Evolutionary conservation across 2,888 invertebrate genomes (phyloP).

Genomic region (Cheilosia impressa): DNA sequence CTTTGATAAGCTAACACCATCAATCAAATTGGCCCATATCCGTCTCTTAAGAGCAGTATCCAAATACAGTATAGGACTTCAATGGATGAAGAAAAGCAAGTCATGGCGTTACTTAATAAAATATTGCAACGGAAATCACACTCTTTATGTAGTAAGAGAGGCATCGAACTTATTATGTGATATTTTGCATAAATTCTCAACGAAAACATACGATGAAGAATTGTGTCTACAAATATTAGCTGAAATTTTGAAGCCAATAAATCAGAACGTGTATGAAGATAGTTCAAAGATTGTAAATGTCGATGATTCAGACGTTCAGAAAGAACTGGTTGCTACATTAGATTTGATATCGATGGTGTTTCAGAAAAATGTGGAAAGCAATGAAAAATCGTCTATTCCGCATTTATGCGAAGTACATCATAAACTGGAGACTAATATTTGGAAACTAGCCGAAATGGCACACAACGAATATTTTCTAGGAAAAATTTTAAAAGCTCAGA

Average conservation of each 20-base stretch:
- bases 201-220: conserved; percentile 83
- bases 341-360: conserved; percentile 85
- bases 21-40: conserved; percentile 88
- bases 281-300: conserved; percentile 82
- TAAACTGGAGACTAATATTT: conserved; percentile 80
- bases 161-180: conserved; percentile 87
- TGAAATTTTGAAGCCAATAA: conserved; percentile 86
- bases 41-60: conserved; percentile 86
- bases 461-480: conserved; percentile 80
- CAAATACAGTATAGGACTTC: conserved; percentile 87
- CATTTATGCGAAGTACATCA: conserved; percentile 81
- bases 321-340: conserved; percentile 85
- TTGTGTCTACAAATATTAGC: conserved; percentile 85
- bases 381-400: conserved; percentile 81
- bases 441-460: conserved; percentile 82
- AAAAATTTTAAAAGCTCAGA: conserved; percentile 79
- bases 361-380: conserved; percentile 84
- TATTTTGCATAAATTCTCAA: conserved; percentile 85
- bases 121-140: conserved; percentile 87
- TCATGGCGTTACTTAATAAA: conserved; percentile 88
- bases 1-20: conserved; percentile 84
- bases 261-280: conserved; percentile 84
- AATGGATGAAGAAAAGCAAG: conserved; percentile 87
- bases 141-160: conserved; percentile 89
- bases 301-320: conserved; percentile 84